These are phyloP conservation scores for Diorhabda elongata DNA, from an alignment of 1,140 invertebrate species.

Conservation along the genomic window DNA sequence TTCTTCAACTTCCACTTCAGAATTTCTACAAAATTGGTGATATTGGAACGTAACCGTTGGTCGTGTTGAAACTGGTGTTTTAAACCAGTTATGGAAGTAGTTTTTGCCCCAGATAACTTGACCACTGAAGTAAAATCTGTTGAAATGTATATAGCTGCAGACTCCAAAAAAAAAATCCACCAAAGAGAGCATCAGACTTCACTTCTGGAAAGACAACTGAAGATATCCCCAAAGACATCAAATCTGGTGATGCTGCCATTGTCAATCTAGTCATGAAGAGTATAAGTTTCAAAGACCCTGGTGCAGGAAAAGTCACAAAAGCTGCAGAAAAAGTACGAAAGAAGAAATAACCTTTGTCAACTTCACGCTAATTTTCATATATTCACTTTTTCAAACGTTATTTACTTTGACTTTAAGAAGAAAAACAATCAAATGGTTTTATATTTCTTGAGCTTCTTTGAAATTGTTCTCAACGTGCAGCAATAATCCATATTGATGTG, in stretches of 20 bases:
- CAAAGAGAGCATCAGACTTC: constrained; percentile 77
- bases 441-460: no score
- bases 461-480: no score
- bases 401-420: no score
- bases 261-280: constrained; percentile 65
- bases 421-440: no score
- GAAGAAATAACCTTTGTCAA: no score
- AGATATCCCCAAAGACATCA: constrained; percentile 79
- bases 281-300: no score
- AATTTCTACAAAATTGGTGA: constrained; percentile 99
- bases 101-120: constrained; percentile 81
- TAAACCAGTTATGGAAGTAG: constrained; percentile 90
- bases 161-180: constrained; percentile 83
- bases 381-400: no score
- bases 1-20: constrained; percentile 86
- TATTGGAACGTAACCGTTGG: constrained; percentile 83
- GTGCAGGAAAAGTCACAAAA: no score
- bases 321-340: no score
- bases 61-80: constrained; percentile 90
- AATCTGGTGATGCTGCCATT: constrained; percentile 93
- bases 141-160: constrained; percentile 90
- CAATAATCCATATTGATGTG: no score
- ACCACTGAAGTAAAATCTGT: constrained; percentile 96
- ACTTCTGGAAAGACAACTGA: constrained; percentile 79
- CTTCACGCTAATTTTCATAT: no score